Percentiles rank a stretch among this genome's conserved stretches.
Conservation (phyloP, 2,888 invertebrate genomes). For the Eristalinus aeneus region DNA sequence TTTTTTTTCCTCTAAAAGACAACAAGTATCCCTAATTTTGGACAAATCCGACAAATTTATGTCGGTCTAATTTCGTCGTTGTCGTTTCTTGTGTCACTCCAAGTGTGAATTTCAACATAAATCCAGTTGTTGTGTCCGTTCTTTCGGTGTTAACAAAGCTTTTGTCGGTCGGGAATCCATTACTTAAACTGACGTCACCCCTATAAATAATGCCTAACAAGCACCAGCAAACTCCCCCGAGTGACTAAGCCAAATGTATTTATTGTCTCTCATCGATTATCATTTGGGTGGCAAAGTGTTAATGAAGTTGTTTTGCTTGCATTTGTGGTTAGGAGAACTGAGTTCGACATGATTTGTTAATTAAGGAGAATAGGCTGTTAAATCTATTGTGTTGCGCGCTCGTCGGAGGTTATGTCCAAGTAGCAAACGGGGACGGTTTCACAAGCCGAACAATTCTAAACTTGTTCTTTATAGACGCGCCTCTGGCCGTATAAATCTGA, state of each 20-base stretch:
- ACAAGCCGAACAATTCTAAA: background rate
- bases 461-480: background rate
- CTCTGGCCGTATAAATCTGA: background rate
- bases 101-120: background rate
- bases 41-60: background rate
- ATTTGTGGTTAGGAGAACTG: conserved; percentile 11
- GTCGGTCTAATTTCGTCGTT: background rate
- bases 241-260: conserved; percentile 18
- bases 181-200: background rate
- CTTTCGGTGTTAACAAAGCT: background rate
- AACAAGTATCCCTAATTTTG: background rate
- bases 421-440: background rate
- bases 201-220: background rate
- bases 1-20: too few species aligned
- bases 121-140: background rate
- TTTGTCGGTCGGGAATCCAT: background rate
- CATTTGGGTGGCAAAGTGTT: conserved; percentile 16
- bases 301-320: conserved; percentile 19
- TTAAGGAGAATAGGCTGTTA: background rate
- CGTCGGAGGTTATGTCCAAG: background rate
- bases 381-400: background rate
- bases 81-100: background rate
- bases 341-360: conserved; percentile 1
- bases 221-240: background rate
- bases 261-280: conserved; percentile 36